Evolutionary conservation across 2,797 vertebrate species (phyloP), one percentile per base, ranked within the genome.

Genomic region (Brotula barbata): DNA sequence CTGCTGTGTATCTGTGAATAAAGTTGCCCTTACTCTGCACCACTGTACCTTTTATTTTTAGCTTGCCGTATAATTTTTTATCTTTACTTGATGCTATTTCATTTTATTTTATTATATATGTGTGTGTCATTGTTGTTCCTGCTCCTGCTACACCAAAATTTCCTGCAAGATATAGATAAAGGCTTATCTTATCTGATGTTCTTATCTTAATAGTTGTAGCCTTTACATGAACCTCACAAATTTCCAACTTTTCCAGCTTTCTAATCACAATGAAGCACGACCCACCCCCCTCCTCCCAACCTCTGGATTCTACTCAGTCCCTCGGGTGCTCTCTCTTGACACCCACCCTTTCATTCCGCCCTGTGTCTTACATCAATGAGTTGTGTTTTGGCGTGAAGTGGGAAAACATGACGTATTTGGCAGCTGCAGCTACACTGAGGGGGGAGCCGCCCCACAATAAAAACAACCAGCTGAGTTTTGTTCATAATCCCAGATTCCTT

Each of bases 381-480:
- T 80, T 78, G 51, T 4, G 71, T 59, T 78, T 80, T 87, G 80
- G 84, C 70, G 22, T 0, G 9, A n/a, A 53, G 50, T 41, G n/a
- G 63, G 42, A 81, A 84, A 85, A 84, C 81, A 89, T 84, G 74
- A 87, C 77, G 82, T 83, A 68, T 76, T 73, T 86, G 81, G 80
- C 89, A 90, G 88, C 89, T 89, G 86, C 33, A 43, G 49, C 72
- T 81, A 84, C 61, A 77, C 69, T 19, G 56, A 73, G 64, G 71
- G 66, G 82, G 74, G 70, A 77, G 63, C 54, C 75, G 71, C 77
- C 76, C 85, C 73, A 78, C 72, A 68, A 77, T 82, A 77, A 85
- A 89, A 88, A 85, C 81, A 87, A 65, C 78, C 81, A 79, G 78
- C 83, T 84, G 87, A 84, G 69, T 74, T 81, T 63, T 75, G 78